Conservation (phyloP, 2,113 vertebrate species). For the Burhinus oedicnemus region DNA sequence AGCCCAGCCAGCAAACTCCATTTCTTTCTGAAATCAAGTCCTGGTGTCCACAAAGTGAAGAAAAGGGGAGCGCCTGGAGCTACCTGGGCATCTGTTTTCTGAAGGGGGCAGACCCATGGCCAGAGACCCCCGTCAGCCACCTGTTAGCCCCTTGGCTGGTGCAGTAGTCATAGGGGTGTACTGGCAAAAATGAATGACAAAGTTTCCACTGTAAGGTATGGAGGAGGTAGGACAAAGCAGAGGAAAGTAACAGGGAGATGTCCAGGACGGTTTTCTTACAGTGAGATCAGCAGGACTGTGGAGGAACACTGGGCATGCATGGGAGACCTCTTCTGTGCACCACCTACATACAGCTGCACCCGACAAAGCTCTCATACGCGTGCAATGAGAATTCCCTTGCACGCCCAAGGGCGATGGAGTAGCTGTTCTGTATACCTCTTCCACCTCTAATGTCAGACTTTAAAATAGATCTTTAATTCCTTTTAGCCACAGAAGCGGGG, state of each 20-base stretch:
- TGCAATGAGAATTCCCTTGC: neutral
- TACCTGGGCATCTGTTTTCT: neutral
- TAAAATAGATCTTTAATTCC: neutral
- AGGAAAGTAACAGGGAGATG: neutral
- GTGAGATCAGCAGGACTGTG: neutral
- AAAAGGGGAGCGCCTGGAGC: neutral
- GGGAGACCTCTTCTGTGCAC: neutral
- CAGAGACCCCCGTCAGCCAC: fast-evolving
- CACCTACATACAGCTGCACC: neutral
- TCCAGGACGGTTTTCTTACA: neutral
- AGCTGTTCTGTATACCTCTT: neutral
- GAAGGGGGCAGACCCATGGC: neutral
- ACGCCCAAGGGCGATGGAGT: neutral
- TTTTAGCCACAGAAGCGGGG: neutral
- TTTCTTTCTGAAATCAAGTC: neutral
- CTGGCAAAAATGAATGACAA: neutral
- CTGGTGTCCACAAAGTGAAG: neutral
- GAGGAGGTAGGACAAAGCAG: neutral
- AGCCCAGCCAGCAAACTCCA: neutral
- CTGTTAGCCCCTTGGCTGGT: neutral
- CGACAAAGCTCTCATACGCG: fast-evolving
- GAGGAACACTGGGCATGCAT: neutral
- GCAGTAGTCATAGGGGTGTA: neutral
- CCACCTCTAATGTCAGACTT: neutral
- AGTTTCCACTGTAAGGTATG: neutral